Evolutionary conservation across 2,113 vertebrate genomes (phyloP), one percentile per base, ranked within the genome.

Genomic region (Datnioides undecimradiatus): DNA sequence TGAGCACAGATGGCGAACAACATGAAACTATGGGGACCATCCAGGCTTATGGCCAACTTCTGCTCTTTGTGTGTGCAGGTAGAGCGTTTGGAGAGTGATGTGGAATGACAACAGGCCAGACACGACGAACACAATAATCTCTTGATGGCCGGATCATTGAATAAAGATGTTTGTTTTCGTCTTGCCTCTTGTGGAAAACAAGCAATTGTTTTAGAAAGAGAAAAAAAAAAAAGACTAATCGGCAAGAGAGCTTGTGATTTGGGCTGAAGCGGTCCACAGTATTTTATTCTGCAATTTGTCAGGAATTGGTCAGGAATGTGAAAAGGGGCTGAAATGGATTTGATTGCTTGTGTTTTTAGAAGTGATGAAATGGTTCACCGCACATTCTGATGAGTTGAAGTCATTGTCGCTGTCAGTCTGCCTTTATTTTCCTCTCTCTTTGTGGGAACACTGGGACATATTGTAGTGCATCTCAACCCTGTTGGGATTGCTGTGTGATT

Each of bases 1-100:
- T 84, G 83, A 87, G 85, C 88, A 84, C 91, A 90, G 89, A 93
- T 92, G 91, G 88, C 45, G 79, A 90, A 68, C 88, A 80, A 87
- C 90, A 80, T 84, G 87, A 88, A 92, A 84, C 88, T 77, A 60
- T 76, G 34, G 88, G 76, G 88, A 90, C 78, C 48, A 14, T 73
- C 75, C 80, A 90, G 91, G 91, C 89, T 86, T 55, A 34, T 49
- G 72, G 84, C 93, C 84, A 89, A 82, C 64, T 54, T 23, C 84
- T 65, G 79, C 68, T 87, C 82, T 88, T 78, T 91, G 84, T 87
- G 81, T 31, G 62, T 69, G 77, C 87, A 90, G 90, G 90, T 88
- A 88, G 84, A 84, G 46, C 38, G 58, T 86, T 89, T 68, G 77
- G 73, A 83, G 80, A 88, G 80, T 23, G 78, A 87, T 76, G 80